Evolutionary conservation across 2,888 invertebrate genomes (phyloP), one percentile per base, ranked within the genome.

Genomic region (Amblyjoppa proteus): DNA sequence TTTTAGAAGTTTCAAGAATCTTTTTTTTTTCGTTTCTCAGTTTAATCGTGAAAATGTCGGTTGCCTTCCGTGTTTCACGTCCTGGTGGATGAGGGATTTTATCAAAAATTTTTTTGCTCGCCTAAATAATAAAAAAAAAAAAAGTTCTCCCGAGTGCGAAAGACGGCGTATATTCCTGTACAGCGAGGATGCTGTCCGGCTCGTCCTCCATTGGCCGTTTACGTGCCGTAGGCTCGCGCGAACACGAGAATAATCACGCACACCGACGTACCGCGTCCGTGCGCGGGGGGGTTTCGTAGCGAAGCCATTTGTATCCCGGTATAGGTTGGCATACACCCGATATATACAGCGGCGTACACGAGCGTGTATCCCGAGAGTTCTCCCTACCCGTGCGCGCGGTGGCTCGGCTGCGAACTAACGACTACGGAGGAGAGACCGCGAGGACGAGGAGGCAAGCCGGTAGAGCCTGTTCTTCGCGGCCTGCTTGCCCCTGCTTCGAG

Each of bases 381-480:
- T 68, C 77, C 56, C 77, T 68, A 68, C 31, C 51, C 66, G 28
- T 16, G 38, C 51, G 20, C 53, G 5, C 61, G 28, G 31, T 3
- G 41, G 41, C n/a, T 41, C 38, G 41, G 20, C 68, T 38, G 38
- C 64, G 64, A 64, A 38, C 64, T 64, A 68, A 34, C 53, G 76
- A 13, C 66, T 38, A 49, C 70, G 78, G 28, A 81, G 74, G 81
- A 78, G 81, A 78, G 34, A 69, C 75, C 70, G 56, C 74, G 78
- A 81, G 77, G 81, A 78, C 79, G 76, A 84, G 58, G 34, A 86
- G 74, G 79, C 84, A 81, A 87, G 83, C 82, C 84, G 84, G 87
- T 85, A 81, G 76, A 84, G 84, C 87, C 84, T 84, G 87, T 83
- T 86, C 87, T 69, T 78, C 53, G 49, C 76, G 80, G 75, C 64